These are phyloP conservation scores for Egretta garzetta DNA, from an alignment of 2,113 vertebrate species.

Conservation along the genomic window DNA sequence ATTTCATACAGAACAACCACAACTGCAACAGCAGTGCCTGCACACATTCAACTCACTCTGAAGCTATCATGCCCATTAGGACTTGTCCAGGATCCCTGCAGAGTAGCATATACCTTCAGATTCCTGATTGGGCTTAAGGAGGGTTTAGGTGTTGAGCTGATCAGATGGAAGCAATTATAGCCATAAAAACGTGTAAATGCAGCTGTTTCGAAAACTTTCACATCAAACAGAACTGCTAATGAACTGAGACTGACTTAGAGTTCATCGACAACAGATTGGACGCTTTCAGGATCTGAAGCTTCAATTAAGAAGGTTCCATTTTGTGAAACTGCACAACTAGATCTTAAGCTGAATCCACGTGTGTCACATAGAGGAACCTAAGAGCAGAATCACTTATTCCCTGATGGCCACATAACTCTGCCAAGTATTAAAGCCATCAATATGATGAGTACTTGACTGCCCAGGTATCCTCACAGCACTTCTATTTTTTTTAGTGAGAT, in stretches of 20 bases:
- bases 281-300: not conserved
- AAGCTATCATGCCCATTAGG: rapidly evolving
- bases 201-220: not conserved
- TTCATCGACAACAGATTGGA: not conserved
- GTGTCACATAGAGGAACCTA: not conserved
- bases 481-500: not conserved
- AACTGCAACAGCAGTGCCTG: not conserved
- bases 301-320: not conserved
- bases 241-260: not conserved
- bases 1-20: not conserved
- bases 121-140: not conserved
- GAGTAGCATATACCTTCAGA: not conserved
- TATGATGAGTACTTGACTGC: not conserved
- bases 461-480: not conserved
- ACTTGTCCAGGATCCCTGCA: not conserved
- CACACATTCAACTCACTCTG: not conserved
- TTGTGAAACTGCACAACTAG: not conserved
- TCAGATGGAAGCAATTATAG: not conserved
- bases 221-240: not conserved
- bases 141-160: not conserved
- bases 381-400: not conserved
- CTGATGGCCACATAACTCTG: no score
- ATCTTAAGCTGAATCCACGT: not conserved
- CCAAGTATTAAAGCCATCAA: not conserved
- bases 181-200: not conserved